Conservation (phyloP, 2,113 vertebrate species). For the Neomonachus schauinslandi region DNA sequence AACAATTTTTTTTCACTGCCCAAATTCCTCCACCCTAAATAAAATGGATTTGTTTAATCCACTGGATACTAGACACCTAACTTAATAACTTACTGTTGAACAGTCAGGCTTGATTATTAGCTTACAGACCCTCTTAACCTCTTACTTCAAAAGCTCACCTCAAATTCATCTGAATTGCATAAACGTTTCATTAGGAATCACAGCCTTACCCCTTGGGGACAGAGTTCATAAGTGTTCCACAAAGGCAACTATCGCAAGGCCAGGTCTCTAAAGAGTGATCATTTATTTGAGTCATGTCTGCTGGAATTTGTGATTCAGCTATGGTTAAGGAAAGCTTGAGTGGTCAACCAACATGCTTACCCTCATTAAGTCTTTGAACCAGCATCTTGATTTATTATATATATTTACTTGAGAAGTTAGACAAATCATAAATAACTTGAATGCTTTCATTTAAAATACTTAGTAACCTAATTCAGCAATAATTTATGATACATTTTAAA, state of each 20-base stretch:
- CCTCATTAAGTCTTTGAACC: slow-evolving; percentile 35
- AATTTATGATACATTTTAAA: slow-evolving; percentile 65
- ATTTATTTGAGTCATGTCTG: not conserved
- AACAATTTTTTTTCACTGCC: not conserved
- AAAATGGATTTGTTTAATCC: not conserved
- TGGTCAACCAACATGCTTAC: not conserved
- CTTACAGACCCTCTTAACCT: not conserved
- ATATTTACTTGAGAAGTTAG: slow-evolving; percentile 55
- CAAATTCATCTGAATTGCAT: not conserved
- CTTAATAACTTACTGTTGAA: not conserved
- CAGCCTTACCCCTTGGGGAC: not conserved
- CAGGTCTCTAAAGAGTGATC: not conserved
- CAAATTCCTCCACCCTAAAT: not conserved
- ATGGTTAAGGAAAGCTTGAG: not conserved
- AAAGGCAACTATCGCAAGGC: not conserved
- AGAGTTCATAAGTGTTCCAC: not conserved
- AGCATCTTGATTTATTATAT: slow-evolving; percentile 8
- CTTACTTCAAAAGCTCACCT: not conserved
- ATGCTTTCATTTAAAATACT: slow-evolving; percentile 52
- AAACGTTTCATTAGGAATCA: not conserved
- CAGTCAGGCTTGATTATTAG: not conserved
- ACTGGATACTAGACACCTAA: not conserved
- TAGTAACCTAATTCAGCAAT: slow-evolving; percentile 43
- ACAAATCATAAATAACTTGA: slow-evolving; percentile 47
- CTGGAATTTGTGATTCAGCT: slow-evolving; percentile 35